phyloP scores from a whole-genome alignment of 2,888 invertebrate genomes.

The Seira musarum region DNA sequence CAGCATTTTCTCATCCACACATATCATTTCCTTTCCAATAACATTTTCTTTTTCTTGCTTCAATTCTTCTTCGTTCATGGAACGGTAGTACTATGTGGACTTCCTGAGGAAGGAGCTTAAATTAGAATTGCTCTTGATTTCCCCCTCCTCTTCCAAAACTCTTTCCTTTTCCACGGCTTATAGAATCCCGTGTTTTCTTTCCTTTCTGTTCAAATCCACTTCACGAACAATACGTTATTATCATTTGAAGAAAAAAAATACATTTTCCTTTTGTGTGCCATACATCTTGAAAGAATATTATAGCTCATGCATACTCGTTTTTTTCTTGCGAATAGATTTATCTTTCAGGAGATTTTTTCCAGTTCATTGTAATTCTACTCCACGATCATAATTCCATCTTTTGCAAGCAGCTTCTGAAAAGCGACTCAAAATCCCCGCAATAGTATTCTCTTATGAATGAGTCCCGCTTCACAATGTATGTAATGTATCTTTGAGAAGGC shows the following conservation, averaged over 20 bases:
- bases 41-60: constrained; percentile 16
- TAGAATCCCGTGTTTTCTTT: too few species aligned
- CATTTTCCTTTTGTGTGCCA: constrained; percentile 34
- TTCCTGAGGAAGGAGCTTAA: constrained; percentile 21
- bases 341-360: constrained; percentile 19
- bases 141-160: background rate
- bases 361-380: constrained; percentile 38
- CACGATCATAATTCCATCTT: constrained; percentile 35
- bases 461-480: too few species aligned
- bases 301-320: constrained; percentile 23
- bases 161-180: too few species aligned
- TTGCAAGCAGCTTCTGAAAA: too few species aligned
- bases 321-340: constrained; percentile 26
- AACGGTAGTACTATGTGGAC: background rate
- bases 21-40: constrained; percentile 25
- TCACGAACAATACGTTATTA: constrained; percentile 3
- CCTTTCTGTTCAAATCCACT: constrained; percentile 19
- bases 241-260: too few species aligned
- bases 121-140: constrained; percentile 14
- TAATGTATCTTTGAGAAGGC: too few species aligned
- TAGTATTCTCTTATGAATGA: too few species aligned
- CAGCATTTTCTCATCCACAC: constrained; percentile 10
- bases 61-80: constrained; percentile 5
- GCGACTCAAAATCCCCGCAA: too few species aligned
- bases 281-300: constrained; percentile 14